Evolutionary conservation across 2,797 vertebrate genomes (phyloP).

Genomic region (Mallotus villosus): DNA sequence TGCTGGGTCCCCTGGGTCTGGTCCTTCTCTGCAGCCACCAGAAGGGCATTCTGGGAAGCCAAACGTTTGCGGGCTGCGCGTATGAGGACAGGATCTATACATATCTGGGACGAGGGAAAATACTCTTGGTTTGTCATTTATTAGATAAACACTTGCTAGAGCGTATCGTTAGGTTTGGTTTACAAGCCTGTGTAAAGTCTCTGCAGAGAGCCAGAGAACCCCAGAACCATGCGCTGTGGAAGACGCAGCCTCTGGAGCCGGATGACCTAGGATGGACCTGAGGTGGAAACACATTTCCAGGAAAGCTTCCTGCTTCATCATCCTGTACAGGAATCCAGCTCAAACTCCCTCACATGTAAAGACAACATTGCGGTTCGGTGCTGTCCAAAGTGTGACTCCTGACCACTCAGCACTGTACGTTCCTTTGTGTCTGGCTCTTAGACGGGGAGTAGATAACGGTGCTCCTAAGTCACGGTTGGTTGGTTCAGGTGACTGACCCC

Average conservation of each 20-base stretch:
- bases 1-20: background rate
- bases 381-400: no score
- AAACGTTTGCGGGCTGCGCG: background rate
- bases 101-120: background rate
- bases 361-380: no score
- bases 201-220: background rate
- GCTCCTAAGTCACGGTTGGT: no score
- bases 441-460: no score
- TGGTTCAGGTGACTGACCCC: no score
- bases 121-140: background rate
- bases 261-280: background rate
- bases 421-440: no score
- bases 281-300: no score
- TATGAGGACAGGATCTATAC: background rate
- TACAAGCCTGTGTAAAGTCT: background rate
- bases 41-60: background rate
- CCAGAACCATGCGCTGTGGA: background rate
- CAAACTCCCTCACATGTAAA: no score
- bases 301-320: no score
- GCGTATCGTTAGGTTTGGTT: background rate
- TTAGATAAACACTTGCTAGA: background rate
- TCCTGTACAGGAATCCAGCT: no score
- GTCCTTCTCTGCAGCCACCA: background rate
- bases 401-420: no score
- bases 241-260: no score